Percentiles rank a stretch among this genome's conserved stretches.
phyloP scores from a whole-genome alignment of 2,888 invertebrate genomes.

The Drosophila robusta region DNA sequence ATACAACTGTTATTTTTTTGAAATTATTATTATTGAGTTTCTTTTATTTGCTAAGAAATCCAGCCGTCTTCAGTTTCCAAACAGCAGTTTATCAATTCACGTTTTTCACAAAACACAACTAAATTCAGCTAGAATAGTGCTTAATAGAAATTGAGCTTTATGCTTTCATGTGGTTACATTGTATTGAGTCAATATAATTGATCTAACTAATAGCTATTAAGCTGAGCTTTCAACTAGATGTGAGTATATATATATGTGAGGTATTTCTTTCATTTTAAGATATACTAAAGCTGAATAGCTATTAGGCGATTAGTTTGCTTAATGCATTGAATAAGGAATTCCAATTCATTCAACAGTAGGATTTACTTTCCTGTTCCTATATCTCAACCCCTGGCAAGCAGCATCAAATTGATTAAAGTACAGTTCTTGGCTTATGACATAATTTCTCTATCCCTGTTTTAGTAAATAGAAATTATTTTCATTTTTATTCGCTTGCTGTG shows the following conservation, averaged over 20 bases:
- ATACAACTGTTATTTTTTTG: too few relatives aligned
- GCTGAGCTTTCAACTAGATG: not conserved
- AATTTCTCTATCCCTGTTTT: not conserved
- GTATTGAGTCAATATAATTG: not conserved
- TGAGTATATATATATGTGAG: too few relatives aligned
- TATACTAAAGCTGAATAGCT: not conserved
- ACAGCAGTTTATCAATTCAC: too few relatives aligned
- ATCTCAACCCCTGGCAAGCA: not conserved
- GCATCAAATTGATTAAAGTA: not conserved
- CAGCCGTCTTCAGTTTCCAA: too few relatives aligned
- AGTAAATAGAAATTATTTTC: not conserved
- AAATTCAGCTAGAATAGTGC: too few relatives aligned
- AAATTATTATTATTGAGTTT: too few relatives aligned
- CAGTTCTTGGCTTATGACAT: not conserved
- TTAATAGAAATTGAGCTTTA: not conserved
- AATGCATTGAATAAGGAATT: not conserved
- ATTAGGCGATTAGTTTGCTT: not conserved
- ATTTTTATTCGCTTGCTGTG: constrained; percentile 9
- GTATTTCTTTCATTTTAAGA: too few relatives aligned
- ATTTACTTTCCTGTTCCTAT: too few relatives aligned
- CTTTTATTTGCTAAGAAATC: too few relatives aligned
- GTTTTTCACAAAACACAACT: too few relatives aligned
- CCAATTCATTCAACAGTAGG: not conserved
- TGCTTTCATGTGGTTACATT: not conserved
- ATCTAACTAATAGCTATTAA: not conserved